phyloP scores from a whole-genome alignment of 2,888 invertebrate species.

The Camptogramma bilineatum region DNA sequence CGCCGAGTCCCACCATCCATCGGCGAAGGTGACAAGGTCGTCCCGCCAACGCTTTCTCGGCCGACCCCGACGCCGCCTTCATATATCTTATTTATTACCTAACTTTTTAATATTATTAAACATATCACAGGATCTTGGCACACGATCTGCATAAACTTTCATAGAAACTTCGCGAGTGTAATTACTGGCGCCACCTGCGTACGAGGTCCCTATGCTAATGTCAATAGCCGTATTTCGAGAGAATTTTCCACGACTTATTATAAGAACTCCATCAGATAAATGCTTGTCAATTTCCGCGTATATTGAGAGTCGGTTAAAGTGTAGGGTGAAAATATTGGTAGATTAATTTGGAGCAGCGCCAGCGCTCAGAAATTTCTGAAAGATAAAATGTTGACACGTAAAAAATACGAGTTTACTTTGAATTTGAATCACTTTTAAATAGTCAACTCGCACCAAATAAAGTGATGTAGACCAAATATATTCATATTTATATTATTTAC shows the following conservation, averaged over 20 bases:
- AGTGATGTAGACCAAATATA: too few relatives aligned
- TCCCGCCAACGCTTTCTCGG: too few relatives aligned
- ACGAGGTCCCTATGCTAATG: constrained; percentile 77
- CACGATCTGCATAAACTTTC: constrained; percentile 74
- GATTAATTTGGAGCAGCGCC: constrained; percentile 41
- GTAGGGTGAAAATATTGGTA: constrained; percentile 67
- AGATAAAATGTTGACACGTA: neutral
- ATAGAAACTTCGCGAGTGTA: constrained; percentile 74
- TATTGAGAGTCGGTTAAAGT: constrained; percentile 71
- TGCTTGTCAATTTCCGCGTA: constrained; percentile 77
- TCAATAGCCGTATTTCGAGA: constrained; percentile 46
- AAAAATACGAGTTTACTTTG: too few relatives aligned
- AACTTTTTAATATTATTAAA: too few relatives aligned
- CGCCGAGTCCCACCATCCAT: too few relatives aligned
- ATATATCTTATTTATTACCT: too few relatives aligned
- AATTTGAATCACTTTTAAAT: too few relatives aligned
- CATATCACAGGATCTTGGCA: constrained; percentile 21
- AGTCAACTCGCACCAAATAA: too few relatives aligned
- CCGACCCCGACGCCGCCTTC: too few relatives aligned
- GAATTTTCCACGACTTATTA: constrained; percentile 80
- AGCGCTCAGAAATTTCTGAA: neutral
- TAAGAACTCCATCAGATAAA: constrained; percentile 79
- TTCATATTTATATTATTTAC: neutral
- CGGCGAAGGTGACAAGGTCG: too few relatives aligned
- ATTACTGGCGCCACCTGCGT: constrained; percentile 82